Evolutionary conservation across 2,797 vertebrate genomes (phyloP), one percentile per base, ranked within the genome.

Genomic region (Crotalus adamanteus): DNA sequence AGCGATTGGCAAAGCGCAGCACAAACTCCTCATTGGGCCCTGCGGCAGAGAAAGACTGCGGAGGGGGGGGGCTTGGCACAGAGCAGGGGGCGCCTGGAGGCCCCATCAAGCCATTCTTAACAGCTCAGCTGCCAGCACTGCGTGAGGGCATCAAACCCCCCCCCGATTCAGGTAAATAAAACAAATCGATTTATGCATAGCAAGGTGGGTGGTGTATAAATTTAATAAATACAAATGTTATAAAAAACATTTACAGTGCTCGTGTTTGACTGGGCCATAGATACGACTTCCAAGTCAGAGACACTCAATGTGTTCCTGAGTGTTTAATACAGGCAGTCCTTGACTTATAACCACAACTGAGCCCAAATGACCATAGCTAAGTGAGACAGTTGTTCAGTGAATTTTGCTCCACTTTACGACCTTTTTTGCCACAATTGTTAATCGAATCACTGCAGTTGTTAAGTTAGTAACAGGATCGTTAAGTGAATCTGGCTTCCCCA

Each of bases 21-120:
- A 91, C 94, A 63, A 97, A 95, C 92, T 95, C 96, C 85, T 97
- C 96, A 3, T 87, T 92, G 65, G 95, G 93, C 11, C 97, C 97
- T 97, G 93, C 60, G 86, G 92, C 37, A 83, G 86, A 93, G 26
- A 20, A 0, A 25, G 26, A 26, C 3, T 16, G 85, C 3, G 13
- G 20, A 18, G 31, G 8, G 20, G 26, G 13, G 2, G 11, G 28
- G 63, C 22, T 14, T 28, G 18, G 47, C 47, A 53, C 20, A 26
- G 11, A 26, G 83, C 7, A 25, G 47, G 20, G 0, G 61, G 3
- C 16, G 16, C 3, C 73, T 8, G 1, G 37, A 22, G 9, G 18
- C 18, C n/a, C 65, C n/a, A 18, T 18, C n/a, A 8, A 53, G 9
- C 8, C 51, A 53, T 9, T 53, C 51, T 53, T 11, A 53, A 11